phyloP scores from a whole-genome alignment of 2,888 invertebrate genomes.

The Rhingia campestris region DNA sequence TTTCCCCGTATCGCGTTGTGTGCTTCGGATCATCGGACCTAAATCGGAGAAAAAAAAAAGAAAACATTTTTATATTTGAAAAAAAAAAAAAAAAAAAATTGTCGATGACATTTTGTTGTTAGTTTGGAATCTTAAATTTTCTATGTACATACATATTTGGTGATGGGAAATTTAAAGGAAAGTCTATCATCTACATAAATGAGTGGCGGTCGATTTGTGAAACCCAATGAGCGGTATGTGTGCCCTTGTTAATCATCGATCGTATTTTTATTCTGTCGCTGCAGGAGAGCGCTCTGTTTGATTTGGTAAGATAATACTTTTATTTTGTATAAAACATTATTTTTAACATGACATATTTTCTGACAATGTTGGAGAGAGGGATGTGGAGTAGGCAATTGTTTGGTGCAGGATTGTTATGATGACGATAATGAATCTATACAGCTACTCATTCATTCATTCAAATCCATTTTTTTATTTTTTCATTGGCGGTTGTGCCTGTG shows the following conservation, averaged over 20 bases:
- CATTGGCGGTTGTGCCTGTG: constrained; percentile 29
- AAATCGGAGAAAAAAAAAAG: constrained; percentile 77
- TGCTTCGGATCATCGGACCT: constrained; percentile 82
- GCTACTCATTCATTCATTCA: constrained; percentile 51
- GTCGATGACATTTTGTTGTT: constrained; percentile 53
- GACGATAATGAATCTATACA: constrained; percentile 44
- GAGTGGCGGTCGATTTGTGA: constrained; percentile 32
- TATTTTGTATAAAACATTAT: constrained; percentile 3
- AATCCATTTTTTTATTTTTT: constrained; percentile 46
- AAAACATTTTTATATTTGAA: constrained; percentile 67
- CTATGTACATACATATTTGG: constrained; percentile 14
- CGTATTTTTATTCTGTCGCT: constrained; percentile 11
- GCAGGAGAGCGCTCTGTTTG: constrained; percentile 8
- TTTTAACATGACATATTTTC: constrained; percentile 33
- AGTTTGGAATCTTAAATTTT: constrained; percentile 23
- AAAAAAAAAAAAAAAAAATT: constrained; percentile 71
- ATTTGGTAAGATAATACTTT: constrained; percentile 25
- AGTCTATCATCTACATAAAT: constrained; percentile 23
- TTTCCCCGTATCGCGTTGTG: constrained; percentile 82
- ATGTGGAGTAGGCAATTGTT: constrained; percentile 36
- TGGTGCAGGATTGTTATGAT: constrained; percentile 49
- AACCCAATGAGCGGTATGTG: constrained; percentile 53
- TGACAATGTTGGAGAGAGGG: constrained; percentile 11
- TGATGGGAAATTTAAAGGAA: not conserved
- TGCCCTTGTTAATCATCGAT: constrained; percentile 56